These are phyloP conservation scores for Lasioglossum vierecki DNA, from an alignment of 2,888 invertebrate genomes.

Conservation along the genomic window DNA sequence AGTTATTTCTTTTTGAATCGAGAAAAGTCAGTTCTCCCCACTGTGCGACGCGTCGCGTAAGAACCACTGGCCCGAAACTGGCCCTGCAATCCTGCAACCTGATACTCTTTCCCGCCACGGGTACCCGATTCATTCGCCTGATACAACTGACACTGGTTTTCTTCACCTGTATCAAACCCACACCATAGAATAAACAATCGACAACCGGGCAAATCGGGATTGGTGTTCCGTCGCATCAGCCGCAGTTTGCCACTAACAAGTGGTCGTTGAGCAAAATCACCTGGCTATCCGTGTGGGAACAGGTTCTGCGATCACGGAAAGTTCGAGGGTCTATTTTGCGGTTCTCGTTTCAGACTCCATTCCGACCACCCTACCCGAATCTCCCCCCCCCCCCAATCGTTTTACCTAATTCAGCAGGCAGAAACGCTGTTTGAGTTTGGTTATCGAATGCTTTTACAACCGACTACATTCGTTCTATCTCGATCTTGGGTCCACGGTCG, in stretches of 20 bases:
- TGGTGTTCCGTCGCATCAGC: neutral
- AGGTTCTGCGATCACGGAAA: slow-evolving; percentile 39
- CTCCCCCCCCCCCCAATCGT: slow-evolving; percentile 1
- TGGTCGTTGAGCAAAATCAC: slow-evolving; percentile 9
- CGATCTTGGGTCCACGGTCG: slow-evolving; percentile 6
- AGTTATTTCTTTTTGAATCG: too few relatives aligned
- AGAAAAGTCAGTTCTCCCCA: too few relatives aligned
- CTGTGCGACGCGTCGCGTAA: slow-evolving; percentile 9
- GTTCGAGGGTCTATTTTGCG: slow-evolving; percentile 8
- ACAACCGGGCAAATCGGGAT: slow-evolving; percentile 1
- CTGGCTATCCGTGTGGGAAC: slow-evolving; percentile 22
- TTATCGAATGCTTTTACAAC: slow-evolving; percentile 10
- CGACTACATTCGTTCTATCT: slow-evolving; percentile 5
- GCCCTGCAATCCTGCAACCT: slow-evolving; percentile 18
- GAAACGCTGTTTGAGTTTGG: neutral
- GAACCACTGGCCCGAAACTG: slow-evolving; percentile 56
- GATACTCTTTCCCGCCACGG: slow-evolving; percentile 36
- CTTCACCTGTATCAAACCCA: slow-evolving; percentile 6
- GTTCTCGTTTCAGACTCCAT: slow-evolving; percentile 18
- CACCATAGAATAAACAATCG: slow-evolving; percentile 6
- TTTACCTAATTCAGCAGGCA: slow-evolving; percentile 35
- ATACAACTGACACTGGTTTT: slow-evolving; percentile 30
- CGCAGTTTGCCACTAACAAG: slow-evolving; percentile 25
- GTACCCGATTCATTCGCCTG: slow-evolving; percentile 29
- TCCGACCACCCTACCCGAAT: neutral